Conservation (phyloP, 92 coral and sea anemone genomes). For the Palythoa grandiflora region DNA sequence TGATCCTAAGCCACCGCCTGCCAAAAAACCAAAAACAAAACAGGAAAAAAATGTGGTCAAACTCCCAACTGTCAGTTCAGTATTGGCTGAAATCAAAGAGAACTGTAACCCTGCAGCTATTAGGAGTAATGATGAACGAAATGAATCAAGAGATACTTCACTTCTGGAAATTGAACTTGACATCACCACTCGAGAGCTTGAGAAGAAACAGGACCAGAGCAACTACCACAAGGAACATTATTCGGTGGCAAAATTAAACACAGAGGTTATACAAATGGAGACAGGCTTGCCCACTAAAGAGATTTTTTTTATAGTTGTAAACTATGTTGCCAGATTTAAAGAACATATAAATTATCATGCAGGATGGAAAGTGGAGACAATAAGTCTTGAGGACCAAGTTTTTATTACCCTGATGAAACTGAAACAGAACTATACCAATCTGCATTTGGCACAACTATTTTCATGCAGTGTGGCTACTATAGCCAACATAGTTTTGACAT, state of each 20-base stretch:
- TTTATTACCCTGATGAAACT: slow-evolving; percentile 7
- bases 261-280: slow-evolving; percentile 17
- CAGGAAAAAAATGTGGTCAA: slow-evolving; percentile 12
- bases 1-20: slow-evolving; percentile 12
- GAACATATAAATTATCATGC: slow-evolving; percentile 18
- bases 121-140: slow-evolving; percentile 12
- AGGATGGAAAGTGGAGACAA: slow-evolving; percentile 21
- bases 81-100: slow-evolving; percentile 26
- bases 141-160: slow-evolving; percentile 28
- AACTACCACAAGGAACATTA: not conserved
- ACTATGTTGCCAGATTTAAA: slow-evolving; percentile 14
- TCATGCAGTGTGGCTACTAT: slow-evolving; percentile 13
- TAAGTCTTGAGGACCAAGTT: slow-evolving; percentile 13
- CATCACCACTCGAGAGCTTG: slow-evolving; percentile 26
- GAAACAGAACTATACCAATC: slow-evolving; percentile 8
- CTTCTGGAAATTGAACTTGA: slow-evolving; percentile 21
- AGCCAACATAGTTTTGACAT: slow-evolving; percentile 12
- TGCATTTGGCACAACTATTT: slow-evolving; percentile 11
- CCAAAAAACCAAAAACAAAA: slow-evolving; percentile 13
- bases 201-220: not conserved
- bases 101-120: slow-evolving; percentile 15
- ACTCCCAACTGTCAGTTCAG: slow-evolving; percentile 18
- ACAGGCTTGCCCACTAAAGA: slow-evolving; percentile 28
- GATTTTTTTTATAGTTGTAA: slow-evolving; percentile 6
- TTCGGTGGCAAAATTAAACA: slow-evolving; percentile 26